Evolutionary conservation across 2,888 invertebrate species (phyloP).

Genomic region (Acleris laterana): DNA sequence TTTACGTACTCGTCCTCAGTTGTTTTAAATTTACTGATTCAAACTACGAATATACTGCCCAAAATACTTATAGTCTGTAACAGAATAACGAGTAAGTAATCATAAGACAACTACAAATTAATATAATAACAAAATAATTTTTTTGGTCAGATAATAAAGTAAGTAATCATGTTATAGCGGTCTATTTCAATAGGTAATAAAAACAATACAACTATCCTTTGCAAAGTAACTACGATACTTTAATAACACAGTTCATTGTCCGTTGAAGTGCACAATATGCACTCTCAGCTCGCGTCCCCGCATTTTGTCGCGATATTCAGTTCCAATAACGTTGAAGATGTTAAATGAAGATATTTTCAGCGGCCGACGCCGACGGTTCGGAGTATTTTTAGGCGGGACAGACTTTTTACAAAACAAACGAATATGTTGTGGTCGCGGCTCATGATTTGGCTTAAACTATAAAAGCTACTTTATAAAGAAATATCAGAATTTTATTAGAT

Average conservation of each 20-base stretch:
- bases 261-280: conserved; percentile 33
- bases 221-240: background rate
- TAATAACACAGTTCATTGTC: conserved; percentile 14
- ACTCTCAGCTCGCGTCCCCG: conserved; percentile 32
- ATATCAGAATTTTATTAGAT: no score
- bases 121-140: no score
- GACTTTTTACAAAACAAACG: conserved; percentile 81
- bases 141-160: no score
- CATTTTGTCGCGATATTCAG: conserved; percentile 54
- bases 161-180: no score
- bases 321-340: conserved; percentile 57
- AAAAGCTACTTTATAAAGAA: background rate
- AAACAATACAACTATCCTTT: background rate
- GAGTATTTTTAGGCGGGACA: conserved; percentile 79
- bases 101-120: no score
- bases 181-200: no score
- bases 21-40: no score
- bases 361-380: conserved; percentile 68
- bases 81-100: no score
- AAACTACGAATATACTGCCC: no score
- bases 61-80: no score
- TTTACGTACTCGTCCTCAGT: no score
- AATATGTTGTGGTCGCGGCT: conserved; percentile 63
- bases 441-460: conserved; percentile 58
- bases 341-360: conserved; percentile 68